Evolutionary conservation across 2,888 invertebrate species (phyloP).

Genomic region (Drosophila gaucha): DNA sequence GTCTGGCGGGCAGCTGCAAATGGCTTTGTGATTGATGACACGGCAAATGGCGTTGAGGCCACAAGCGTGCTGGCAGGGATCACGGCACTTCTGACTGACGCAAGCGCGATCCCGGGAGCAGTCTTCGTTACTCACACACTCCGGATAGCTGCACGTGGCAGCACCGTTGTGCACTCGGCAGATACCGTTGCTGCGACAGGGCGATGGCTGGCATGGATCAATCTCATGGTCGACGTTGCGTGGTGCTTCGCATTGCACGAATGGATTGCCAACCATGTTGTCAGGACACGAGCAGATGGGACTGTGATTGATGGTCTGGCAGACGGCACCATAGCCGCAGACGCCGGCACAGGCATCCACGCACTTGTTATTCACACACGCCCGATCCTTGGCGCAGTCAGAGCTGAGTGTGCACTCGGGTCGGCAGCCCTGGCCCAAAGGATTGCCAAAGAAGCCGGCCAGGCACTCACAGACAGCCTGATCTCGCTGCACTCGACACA

Average conservation of each 20-base stretch:
- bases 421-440: slow-evolving; percentile 89
- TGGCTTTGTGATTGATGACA: slow-evolving; percentile 91
- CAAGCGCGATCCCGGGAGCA: slow-evolving; percentile 93
- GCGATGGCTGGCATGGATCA: slow-evolving; percentile 94
- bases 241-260: slow-evolving; percentile 87
- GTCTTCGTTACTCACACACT: slow-evolving; percentile 95
- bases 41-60: slow-evolving; percentile 93
- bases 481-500: slow-evolving; percentile 87
- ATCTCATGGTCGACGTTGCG: slow-evolving; percentile 77
- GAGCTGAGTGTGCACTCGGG: slow-evolving; percentile 93
- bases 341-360: slow-evolving; percentile 92
- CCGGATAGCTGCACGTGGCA: slow-evolving; percentile 92
- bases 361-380: slow-evolving; percentile 92
- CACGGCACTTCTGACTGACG: slow-evolving; percentile 92
- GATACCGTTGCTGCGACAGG: slow-evolving; percentile 92
- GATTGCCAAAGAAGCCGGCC: slow-evolving; percentile 90
- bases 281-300: slow-evolving; percentile 93
- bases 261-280: slow-evolving; percentile 92
- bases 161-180: slow-evolving; percentile 90
- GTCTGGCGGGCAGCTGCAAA: slow-evolving; percentile 92
- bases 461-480: slow-evolving; percentile 90
- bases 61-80: slow-evolving; percentile 93
- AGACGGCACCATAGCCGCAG: slow-evolving; percentile 91
- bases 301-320: slow-evolving; percentile 92
- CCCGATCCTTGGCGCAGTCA: slow-evolving; percentile 90